Percentiles rank a stretch among this genome's conserved stretches.
These are phyloP conservation scores for Pipistrellus pipistrellus DNA, from an alignment of 2,797 vertebrate species.

Conservation along the genomic window DNA sequence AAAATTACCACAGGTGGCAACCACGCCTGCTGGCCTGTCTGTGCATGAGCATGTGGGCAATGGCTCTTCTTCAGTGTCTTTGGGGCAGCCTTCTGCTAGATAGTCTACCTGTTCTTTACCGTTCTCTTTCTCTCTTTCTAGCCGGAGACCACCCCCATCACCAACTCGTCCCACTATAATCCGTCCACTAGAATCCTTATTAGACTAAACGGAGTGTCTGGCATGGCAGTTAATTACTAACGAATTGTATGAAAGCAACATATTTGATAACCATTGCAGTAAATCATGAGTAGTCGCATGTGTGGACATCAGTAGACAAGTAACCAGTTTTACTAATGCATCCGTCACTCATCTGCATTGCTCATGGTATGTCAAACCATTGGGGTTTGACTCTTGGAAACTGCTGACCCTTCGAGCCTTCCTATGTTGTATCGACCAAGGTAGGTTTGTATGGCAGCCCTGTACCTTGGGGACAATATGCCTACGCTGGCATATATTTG, in stretches of 20 bases:
- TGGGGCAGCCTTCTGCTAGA: slow-evolving; percentile 3
- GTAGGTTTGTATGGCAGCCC: slow-evolving; percentile 71
- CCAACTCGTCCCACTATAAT: slow-evolving; percentile 90
- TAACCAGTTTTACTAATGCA: slow-evolving; percentile 86
- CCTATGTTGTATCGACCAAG: slow-evolving; percentile 70
- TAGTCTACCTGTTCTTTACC: slow-evolving; percentile 76
- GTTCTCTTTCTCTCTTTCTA: slow-evolving; percentile 88
- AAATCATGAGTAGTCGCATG: slow-evolving; percentile 87
- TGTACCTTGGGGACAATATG: background rate
- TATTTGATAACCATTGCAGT: slow-evolving; percentile 85
- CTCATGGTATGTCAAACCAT: slow-evolving; percentile 81
- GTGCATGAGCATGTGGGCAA: slow-evolving; percentile 74
- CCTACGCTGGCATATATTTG: slow-evolving; percentile 36
- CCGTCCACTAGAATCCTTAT: slow-evolving; percentile 89
- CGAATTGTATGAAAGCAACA: slow-evolving; percentile 82
- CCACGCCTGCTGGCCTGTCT: background rate
- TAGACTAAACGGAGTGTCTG: slow-evolving; percentile 89
- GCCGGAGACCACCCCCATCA: slow-evolving; percentile 91
- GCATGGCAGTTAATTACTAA: slow-evolving; percentile 87
- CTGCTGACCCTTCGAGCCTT: slow-evolving; percentile 77
- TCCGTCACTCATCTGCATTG: slow-evolving; percentile 79
- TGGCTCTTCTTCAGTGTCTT: background rate
- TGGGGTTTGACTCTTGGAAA: slow-evolving; percentile 79
- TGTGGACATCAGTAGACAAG: slow-evolving; percentile 88
- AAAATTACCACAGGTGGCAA: rapidly evolving